A percentile compares a stretch with the other conserved stretches of the same genome.
These are phyloP conservation scores for Charanyca ferruginea DNA, from an alignment of 2,888 invertebrate species.

Conservation along the genomic window DNA sequence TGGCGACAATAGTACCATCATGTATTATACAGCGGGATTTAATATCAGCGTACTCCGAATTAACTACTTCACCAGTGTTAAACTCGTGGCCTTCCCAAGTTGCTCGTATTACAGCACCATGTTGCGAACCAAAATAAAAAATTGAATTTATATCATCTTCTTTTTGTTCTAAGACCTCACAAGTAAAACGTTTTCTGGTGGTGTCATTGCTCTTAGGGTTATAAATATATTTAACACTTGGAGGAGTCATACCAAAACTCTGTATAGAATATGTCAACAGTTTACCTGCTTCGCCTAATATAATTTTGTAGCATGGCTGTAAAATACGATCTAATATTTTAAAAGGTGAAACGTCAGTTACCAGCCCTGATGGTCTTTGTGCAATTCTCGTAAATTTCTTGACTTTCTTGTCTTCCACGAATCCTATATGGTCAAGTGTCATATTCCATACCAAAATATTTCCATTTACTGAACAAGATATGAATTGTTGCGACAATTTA, in stretches of 20 bases:
- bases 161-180: slow-evolving; percentile 76
- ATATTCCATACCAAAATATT: slow-evolving; percentile 94
- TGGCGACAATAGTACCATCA: slow-evolving; percentile 93
- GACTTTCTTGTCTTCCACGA: slow-evolving; percentile 79
- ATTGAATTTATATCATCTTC: slow-evolving; percentile 77
- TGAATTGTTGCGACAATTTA: slow-evolving; percentile 91
- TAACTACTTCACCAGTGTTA: slow-evolving; percentile 91
- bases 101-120: slow-evolving; percentile 85
- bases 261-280: slow-evolving; percentile 84
- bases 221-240: slow-evolving; percentile 79
- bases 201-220: slow-evolving; percentile 74
- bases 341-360: slow-evolving; percentile 91
- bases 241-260: slow-evolving; percentile 81
- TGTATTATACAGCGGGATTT: slow-evolving; percentile 91
- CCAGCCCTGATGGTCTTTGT: slow-evolving; percentile 91
- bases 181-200: slow-evolving; percentile 84
- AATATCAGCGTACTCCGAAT: slow-evolving; percentile 90
- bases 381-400: slow-evolving; percentile 86
- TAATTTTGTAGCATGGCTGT: slow-evolving; percentile 92
- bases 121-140: slow-evolving; percentile 83
- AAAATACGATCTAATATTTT: slow-evolving; percentile 92
- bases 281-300: slow-evolving; percentile 85
- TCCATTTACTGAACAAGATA: slow-evolving; percentile 93
- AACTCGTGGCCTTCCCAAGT: slow-evolving; percentile 94
- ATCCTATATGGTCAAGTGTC: slow-evolving; percentile 84